phyloP scores from a whole-genome alignment of 2,113 vertebrate species.

The Hippopotamus amphibius region DNA sequence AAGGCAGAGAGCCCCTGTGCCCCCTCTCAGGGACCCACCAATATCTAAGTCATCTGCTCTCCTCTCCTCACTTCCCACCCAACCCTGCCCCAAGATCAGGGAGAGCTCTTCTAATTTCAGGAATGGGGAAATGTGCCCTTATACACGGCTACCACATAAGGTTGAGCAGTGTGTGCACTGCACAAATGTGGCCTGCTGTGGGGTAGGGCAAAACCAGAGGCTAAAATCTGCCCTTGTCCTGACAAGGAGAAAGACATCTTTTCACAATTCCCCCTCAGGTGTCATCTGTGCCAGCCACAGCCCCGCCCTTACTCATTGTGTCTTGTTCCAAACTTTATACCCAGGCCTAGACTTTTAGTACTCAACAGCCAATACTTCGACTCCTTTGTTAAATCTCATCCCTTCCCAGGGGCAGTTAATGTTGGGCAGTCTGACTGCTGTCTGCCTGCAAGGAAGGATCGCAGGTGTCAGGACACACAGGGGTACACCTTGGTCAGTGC shows the following conservation, averaged over 20 bases:
- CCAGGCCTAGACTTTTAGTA: background rate
- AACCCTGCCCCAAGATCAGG: background rate
- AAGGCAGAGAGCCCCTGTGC: background rate
- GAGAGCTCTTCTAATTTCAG: background rate
- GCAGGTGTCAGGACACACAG: background rate
- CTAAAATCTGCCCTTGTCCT: background rate
- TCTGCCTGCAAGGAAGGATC: background rate
- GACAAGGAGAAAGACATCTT: background rate
- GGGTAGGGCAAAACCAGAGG: background rate
- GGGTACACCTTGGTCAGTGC: fast-evolving
- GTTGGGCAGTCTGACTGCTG: background rate
- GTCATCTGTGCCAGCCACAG: background rate
- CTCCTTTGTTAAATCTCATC: background rate
- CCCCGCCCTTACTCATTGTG: background rate
- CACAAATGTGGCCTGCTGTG: background rate
- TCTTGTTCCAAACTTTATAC: background rate
- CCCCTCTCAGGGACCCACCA: background rate
- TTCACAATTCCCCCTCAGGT: background rate
- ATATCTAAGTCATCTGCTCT: background rate
- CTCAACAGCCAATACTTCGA: background rate
- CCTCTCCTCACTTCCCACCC: background rate
- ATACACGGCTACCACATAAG: too few relatives aligned
- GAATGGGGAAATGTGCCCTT: background rate
- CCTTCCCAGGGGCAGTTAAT: background rate
- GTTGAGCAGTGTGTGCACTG: background rate